A percentile compares a stretch with the other conserved stretches of the same genome.
phyloP scores from a whole-genome alignment of 2,888 invertebrate species.

The Thereva unica region DNA sequence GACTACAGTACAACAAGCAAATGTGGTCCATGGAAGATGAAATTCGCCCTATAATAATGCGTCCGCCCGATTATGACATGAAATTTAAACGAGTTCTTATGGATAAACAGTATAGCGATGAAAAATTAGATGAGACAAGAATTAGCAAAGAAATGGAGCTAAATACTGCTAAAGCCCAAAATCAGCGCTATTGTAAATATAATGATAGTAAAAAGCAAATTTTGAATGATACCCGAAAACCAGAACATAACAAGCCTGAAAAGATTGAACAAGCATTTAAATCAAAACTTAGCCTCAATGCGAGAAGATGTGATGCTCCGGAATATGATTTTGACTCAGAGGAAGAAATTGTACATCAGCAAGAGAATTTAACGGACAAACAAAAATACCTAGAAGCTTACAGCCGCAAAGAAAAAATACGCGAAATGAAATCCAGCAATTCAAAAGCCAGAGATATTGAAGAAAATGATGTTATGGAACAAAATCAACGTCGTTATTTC shows the following conservation, averaged over 20 bases:
- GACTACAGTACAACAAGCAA: slow-evolving; percentile 39
- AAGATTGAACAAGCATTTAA: slow-evolving; percentile 29
- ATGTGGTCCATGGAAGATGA: slow-evolving; percentile 55
- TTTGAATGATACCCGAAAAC: not conserved
- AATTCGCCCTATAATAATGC: slow-evolving; percentile 56
- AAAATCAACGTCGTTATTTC: slow-evolving; percentile 21
- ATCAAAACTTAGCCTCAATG: slow-evolving; percentile 14
- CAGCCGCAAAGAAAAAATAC: slow-evolving; percentile 47
- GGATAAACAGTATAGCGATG: slow-evolving; percentile 44
- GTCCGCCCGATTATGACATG: slow-evolving; percentile 56
- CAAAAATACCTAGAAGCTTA: slow-evolving; percentile 56
- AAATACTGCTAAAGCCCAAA: not conserved
- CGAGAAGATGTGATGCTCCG: slow-evolving; percentile 48
- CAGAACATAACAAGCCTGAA: slow-evolving; percentile 10
- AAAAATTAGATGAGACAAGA: not conserved
- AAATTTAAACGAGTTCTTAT: slow-evolving; percentile 56
- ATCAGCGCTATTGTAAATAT: slow-evolving; percentile 18
- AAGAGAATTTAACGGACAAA: slow-evolving; percentile 57
- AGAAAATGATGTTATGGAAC: not conserved
- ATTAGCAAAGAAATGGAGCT: too few species aligned
- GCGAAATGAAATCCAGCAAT: not conserved
- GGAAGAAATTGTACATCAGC: slow-evolving; percentile 24
- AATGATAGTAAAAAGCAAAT: not conserved
- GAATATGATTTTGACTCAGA: slow-evolving; percentile 51
- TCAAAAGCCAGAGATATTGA: slow-evolving; percentile 3